Percentiles rank a stretch among this genome's conserved stretches.
Conservation (phyloP, 2,797 vertebrate genomes). For the Sebastiscus tertius region DNA sequence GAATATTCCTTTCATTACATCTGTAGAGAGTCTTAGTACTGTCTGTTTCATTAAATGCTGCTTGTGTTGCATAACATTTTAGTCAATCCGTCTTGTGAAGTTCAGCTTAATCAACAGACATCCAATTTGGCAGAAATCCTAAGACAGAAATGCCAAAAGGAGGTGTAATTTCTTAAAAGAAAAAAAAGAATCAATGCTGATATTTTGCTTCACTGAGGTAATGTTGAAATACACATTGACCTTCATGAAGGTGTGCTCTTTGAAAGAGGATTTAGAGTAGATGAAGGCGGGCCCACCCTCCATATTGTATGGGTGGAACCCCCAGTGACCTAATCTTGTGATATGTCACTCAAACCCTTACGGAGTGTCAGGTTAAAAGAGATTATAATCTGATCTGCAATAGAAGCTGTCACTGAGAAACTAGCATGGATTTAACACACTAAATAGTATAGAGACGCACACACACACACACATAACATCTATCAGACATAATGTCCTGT, state of each 20-base stretch:
- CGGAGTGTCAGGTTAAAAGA: constrained; percentile 67
- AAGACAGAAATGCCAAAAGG: constrained; percentile 4
- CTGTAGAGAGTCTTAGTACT: neutral
- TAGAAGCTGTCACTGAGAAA: constrained; percentile 51
- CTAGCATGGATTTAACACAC: constrained; percentile 27
- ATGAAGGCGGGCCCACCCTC: constrained; percentile 21
- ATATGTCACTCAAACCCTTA: constrained; percentile 68
- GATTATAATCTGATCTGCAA: constrained; percentile 70
- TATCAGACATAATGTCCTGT: constrained; percentile 53
- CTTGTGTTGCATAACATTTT: neutral
- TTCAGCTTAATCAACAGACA: neutral
- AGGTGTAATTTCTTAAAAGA: neutral
- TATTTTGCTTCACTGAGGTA: neutral
- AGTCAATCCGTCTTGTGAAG: neutral
- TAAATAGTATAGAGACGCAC: constrained; percentile 21
- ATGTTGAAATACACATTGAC: constrained; percentile 28
- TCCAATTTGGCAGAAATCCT: neutral
- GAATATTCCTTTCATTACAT: neutral
- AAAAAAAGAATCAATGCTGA: neutral
- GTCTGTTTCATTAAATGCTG: neutral
- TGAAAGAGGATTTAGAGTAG: constrained; percentile 26
- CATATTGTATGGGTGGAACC: constrained; percentile 43
- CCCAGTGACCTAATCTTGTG: constrained; percentile 60
- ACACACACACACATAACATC: constrained; percentile 15
- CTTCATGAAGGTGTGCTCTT: constrained; percentile 44